A percentile compares a stretch with the other conserved stretches of the same genome.
Conservation (phyloP, 2,888 invertebrate species). For the Nymphalis polychloros region DNA sequence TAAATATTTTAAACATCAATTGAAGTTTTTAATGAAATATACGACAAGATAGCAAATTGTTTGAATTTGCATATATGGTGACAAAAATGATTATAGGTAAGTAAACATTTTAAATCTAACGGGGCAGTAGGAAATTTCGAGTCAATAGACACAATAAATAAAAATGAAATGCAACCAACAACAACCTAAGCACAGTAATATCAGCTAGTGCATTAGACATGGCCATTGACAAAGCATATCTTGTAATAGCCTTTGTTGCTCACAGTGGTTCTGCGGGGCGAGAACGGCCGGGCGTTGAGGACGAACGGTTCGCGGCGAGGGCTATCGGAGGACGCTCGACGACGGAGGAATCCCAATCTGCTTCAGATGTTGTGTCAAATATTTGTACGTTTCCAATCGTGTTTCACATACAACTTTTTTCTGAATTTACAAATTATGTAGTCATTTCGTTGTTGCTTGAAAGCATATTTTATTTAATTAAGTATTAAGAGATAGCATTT, state of each 20-base stretch:
- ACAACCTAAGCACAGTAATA: constrained; percentile 33
- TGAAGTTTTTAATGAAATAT: too few species aligned
- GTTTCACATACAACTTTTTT: too few species aligned
- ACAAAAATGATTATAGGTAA: too few species aligned
- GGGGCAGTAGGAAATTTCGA: not conserved
- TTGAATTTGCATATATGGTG: too few species aligned
- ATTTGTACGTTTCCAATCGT: not conserved
- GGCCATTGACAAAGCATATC: constrained; percentile 82
- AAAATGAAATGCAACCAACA: constrained; percentile 20
- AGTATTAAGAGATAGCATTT: too few species aligned
- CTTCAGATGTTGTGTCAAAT: constrained; percentile 4
- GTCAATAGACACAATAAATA: not conserved
- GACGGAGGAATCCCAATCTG: constrained; percentile 79
- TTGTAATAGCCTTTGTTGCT: constrained; percentile 81
- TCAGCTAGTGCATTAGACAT: constrained; percentile 68
- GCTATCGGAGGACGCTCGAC: constrained; percentile 80
- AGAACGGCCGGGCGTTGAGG: constrained; percentile 74
- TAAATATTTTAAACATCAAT: too few species aligned
- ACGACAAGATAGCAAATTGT: too few species aligned
- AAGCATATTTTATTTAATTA: too few species aligned
- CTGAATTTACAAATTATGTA: too few species aligned
- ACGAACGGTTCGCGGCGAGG: constrained; percentile 76
- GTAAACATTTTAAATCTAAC: too few species aligned
- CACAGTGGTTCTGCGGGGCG: constrained; percentile 82
- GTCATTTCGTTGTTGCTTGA: too few species aligned